phyloP scores from a whole-genome alignment of 2,113 vertebrate genomes.

The Bombycilla garrulus region DNA sequence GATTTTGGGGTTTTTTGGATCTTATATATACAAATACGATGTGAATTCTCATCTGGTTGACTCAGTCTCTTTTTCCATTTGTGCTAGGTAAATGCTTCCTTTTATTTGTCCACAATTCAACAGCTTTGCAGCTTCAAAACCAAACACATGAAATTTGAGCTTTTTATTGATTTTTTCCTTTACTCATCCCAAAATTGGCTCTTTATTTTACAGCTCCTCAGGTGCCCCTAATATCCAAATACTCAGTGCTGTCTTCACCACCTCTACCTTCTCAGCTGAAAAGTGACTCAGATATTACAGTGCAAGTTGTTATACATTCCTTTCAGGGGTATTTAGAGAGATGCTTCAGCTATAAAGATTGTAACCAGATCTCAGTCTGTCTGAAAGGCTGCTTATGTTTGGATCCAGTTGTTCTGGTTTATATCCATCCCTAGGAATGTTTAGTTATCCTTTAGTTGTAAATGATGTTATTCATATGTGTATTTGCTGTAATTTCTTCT shows the following conservation, averaged over 20 bases:
- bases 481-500: background rate
- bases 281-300: constrained; percentile 6
- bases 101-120: background rate
- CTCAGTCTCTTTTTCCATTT: background rate
- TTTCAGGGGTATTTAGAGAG: background rate
- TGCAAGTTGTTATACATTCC: background rate
- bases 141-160: background rate
- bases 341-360: background rate
- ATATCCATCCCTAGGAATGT: background rate
- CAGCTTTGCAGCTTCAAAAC: background rate
- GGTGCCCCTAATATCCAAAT: background rate
- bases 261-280: background rate
- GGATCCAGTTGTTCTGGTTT: constrained; percentile 23
- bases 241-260: background rate
- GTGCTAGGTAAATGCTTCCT: background rate
- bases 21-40: background rate
- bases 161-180: background rate
- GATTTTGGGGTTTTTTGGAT: background rate
- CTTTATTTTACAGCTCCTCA: background rate
- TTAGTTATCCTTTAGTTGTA: constrained; percentile 4
- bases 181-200: background rate
- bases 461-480: background rate
- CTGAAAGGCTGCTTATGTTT: background rate
- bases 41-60: background rate
- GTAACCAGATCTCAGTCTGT: constrained; percentile 10